Percentiles rank a stretch among this genome's conserved stretches.
Evolutionary conservation across 2,888 invertebrate species (phyloP).

Genomic region (Zelleria hepariella): DNA sequence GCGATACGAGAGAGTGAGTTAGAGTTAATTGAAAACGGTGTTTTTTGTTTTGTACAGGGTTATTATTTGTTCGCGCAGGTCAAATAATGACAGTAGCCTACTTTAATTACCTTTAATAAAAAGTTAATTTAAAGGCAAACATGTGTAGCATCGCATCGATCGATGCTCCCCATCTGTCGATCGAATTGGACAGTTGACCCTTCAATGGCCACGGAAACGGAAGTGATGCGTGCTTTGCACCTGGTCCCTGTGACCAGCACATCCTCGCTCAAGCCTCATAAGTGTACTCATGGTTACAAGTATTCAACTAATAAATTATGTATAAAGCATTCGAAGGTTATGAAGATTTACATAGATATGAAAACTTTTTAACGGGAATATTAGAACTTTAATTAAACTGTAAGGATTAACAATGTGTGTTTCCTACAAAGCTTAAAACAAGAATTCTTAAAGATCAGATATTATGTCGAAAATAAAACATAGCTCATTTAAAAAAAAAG

Average conservation of each 20-base stretch:
- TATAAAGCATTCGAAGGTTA: too few relatives aligned
- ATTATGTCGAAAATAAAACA: too few relatives aligned
- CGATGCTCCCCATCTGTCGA: slow-evolving; percentile 1
- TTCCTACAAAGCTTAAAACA: too few relatives aligned
- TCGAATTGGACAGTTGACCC: neutral
- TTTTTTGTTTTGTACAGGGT: neutral
- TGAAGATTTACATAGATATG: too few relatives aligned
- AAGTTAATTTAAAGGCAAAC: neutral
- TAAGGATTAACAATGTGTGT: too few relatives aligned
- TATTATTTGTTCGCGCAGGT: neutral
- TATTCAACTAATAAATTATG: too few relatives aligned
- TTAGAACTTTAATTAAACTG: too few relatives aligned
- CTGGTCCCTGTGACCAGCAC: slow-evolving; percentile 48
- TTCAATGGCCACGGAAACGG: slow-evolving; percentile 1
- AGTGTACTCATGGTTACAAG: slow-evolving; percentile 28
- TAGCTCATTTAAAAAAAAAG: too few relatives aligned
- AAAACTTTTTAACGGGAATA: too few relatives aligned
- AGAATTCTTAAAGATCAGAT: too few relatives aligned
- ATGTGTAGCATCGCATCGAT: neutral
- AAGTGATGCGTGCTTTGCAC: slow-evolving; percentile 36
- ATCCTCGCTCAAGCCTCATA: slow-evolving; percentile 59
- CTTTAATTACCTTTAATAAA: neutral
- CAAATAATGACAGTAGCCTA: neutral
- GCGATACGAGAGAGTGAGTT: neutral
- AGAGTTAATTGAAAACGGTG: neutral